Conservation (phyloP, 1,140 invertebrate species). For the Drosophila asahinai region DNA sequence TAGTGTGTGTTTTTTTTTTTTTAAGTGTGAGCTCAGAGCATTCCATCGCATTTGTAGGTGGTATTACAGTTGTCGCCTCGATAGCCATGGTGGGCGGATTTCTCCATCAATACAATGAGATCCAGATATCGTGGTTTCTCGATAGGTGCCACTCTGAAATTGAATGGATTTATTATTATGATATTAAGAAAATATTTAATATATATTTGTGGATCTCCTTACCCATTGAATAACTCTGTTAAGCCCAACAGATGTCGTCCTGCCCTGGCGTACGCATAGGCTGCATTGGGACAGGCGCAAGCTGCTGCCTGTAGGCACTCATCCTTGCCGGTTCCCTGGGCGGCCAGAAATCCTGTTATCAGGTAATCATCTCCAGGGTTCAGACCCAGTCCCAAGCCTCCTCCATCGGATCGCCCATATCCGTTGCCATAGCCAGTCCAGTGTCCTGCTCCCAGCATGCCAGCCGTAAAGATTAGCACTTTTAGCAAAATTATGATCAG, state of each 20-base stretch:
- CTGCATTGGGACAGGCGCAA: constrained; percentile 90
- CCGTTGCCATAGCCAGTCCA: constrained; percentile 87
- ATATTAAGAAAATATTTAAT: too few species aligned
- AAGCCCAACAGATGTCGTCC: constrained; percentile 90
- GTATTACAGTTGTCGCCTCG: constrained; percentile 73
- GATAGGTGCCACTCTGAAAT: constrained; percentile 40
- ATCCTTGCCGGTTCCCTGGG: constrained; percentile 87
- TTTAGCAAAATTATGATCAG: constrained; percentile 92
- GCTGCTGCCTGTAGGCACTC: constrained; percentile 91
- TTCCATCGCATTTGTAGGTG: constrained; percentile 64
- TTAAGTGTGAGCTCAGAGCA: constrained; percentile 27
- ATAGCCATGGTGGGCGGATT: constrained; percentile 75
- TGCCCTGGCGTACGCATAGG: constrained; percentile 90
- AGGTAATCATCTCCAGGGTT: constrained; percentile 89
- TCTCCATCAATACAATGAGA: constrained; percentile 71
- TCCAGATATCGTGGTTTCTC: constrained; percentile 76
- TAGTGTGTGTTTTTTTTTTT: constrained; percentile 6
- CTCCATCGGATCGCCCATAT: constrained; percentile 64
- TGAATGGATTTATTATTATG: neutral
- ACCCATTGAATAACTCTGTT: constrained; percentile 90
- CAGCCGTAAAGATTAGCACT: constrained; percentile 92
- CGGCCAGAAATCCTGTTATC: constrained; percentile 90
- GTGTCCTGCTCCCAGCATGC: constrained; percentile 89
- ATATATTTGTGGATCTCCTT: constrained; percentile 54
- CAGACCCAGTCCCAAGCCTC: constrained; percentile 86